Evolutionary conservation across 2,113 vertebrate species (phyloP).

Genomic region (Glareola pratincola): DNA sequence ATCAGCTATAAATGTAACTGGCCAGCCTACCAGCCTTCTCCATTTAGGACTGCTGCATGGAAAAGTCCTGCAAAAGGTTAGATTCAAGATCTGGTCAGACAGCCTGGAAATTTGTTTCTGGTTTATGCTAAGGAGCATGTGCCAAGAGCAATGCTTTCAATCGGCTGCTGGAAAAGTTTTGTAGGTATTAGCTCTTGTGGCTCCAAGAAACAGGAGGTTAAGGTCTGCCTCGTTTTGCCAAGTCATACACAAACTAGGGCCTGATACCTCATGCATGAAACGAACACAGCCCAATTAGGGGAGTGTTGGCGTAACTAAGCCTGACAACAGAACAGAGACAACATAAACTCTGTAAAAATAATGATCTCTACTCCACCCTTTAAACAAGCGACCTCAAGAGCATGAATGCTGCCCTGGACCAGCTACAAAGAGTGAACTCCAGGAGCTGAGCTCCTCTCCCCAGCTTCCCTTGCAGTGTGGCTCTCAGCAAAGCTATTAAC

Average conservation of each 20-base stretch:
- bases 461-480: neutral
- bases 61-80: constrained; percentile 45
- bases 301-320: neutral
- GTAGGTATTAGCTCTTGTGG: neutral
- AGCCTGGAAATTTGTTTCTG: constrained; percentile 39
- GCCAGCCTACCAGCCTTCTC: neutral
- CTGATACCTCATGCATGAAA: neutral
- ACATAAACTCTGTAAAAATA: constrained; percentile 9
- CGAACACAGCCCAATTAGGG: neutral
- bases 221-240: neutral
- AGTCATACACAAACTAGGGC: neutral
- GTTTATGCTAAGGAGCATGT: neutral
- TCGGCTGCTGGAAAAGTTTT: neutral
- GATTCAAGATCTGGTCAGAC: neutral
- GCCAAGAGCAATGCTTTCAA: neutral
- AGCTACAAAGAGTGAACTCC: neutral
- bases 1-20: constrained; percentile 32
- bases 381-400: neutral
- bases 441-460: neutral
- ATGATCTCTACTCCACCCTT: constrained; percentile 13
- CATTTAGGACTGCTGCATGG: neutral
- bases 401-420: neutral
- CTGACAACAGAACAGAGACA: constrained; percentile 21
- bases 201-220: neutral
- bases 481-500: neutral